Percentiles rank a stretch among this genome's conserved stretches.
Conservation (phyloP, 1,140 invertebrate species). For the Lasioglossum albipes region DNA sequence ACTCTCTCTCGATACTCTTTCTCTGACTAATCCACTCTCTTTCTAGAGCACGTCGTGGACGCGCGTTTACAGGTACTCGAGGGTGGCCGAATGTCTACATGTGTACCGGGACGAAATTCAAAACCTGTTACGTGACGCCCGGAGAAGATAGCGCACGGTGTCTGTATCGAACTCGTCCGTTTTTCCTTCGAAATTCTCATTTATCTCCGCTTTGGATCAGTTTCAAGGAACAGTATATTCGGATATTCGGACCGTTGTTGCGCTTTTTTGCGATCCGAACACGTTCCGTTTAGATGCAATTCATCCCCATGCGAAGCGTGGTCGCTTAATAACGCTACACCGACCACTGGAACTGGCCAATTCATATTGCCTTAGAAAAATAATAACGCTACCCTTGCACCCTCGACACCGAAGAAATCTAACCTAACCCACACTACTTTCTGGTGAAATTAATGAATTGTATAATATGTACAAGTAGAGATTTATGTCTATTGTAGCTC, state of each 20-base stretch:
- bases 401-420: no score
- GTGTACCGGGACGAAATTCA: conserved; percentile 47
- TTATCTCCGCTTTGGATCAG: conserved; percentile 7
- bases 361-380: no score
- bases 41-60: not conserved
- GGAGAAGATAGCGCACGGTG: conserved; percentile 22
- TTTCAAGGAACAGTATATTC: not conserved
- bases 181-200: conserved; percentile 13
- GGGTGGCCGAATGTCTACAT: conserved; percentile 48
- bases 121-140: conserved; percentile 48
- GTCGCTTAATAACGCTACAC: no score
- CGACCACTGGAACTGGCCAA: no score
- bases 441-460: no score
- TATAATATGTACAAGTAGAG: no score
- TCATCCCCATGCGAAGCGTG: no score
- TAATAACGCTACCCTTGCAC: no score
- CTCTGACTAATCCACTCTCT: not conserved
- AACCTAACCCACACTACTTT: no score
- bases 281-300: not conserved
- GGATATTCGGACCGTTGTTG: not conserved
- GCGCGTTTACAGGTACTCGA: conserved; percentile 44
- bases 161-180: conserved; percentile 12
- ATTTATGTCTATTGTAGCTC: no score
- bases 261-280: not conserved
- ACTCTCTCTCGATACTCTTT: conserved; percentile 21